Percentiles rank a stretch among this genome's conserved stretches.
phyloP scores from a whole-genome alignment of 2,113 vertebrate genomes.

The Anolis carolinensis region DNA sequence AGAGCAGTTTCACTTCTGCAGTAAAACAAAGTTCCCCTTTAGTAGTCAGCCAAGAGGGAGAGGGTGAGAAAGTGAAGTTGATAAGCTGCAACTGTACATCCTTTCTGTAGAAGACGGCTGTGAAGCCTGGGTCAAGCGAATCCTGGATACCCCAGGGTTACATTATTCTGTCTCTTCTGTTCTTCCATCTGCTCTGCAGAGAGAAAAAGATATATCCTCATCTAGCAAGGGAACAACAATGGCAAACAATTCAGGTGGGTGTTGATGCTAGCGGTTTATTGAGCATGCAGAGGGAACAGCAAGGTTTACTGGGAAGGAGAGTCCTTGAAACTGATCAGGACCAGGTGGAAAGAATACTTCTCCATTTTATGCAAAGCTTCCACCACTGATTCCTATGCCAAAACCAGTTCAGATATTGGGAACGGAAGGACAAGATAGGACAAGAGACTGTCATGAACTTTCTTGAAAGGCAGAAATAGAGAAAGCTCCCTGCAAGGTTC shows the following conservation, averaged over 20 bases:
- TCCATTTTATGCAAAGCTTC: background rate
- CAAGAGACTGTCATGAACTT: too few species aligned
- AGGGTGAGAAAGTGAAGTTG: background rate
- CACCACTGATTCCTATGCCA: background rate
- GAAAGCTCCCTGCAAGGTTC: too few species aligned
- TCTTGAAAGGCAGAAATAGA: too few species aligned
- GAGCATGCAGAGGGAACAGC: too few species aligned
- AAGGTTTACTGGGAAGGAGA: background rate
- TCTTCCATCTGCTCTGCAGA: background rate
- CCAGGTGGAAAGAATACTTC: background rate
- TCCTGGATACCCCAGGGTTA: background rate
- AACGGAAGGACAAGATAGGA: too few species aligned
- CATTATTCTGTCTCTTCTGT: background rate
- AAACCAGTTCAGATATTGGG: background rate
- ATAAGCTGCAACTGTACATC: background rate
- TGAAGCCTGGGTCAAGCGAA: background rate
- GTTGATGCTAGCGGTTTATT: background rate
- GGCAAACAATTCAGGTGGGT: slow-evolving; percentile 12
- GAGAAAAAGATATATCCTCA: background rate
- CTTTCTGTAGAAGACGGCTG: background rate
- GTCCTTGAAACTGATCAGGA: background rate
- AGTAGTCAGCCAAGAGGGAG: background rate
- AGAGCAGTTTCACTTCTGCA: slow-evolving; percentile 21
- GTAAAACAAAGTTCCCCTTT: background rate
- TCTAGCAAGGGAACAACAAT: background rate